These are phyloP conservation scores for Enteromius anoplus DNA, from an alignment of 2,797 vertebrate species.

Conservation along the genomic window DNA sequence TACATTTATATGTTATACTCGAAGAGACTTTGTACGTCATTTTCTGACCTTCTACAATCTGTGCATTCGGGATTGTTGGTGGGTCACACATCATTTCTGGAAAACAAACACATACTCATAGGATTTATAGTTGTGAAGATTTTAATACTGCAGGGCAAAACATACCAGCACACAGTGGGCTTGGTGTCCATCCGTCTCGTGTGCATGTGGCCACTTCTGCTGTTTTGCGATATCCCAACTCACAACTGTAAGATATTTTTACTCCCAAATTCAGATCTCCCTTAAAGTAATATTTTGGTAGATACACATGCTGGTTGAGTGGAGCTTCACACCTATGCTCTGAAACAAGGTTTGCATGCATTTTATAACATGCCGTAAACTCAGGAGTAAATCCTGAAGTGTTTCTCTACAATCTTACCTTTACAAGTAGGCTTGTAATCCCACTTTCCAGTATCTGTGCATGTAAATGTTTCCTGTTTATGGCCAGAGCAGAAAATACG, in stretches of 20 bases:
- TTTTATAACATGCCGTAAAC: background rate
- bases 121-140: background rate
- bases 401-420: conserved; percentile 63
- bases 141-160: background rate
- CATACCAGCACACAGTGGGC: conserved; percentile 52
- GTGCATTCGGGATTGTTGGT: conserved; percentile 34
- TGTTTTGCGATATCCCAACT: accelerated
- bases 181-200: conserved; percentile 64
- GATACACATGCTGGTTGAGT: accelerated
- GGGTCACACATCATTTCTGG: conserved; percentile 15
- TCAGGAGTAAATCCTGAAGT: conserved; percentile 23
- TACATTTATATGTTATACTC: background rate
- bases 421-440: conserved; percentile 42
- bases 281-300: background rate
- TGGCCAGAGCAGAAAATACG: conserved; percentile 29
- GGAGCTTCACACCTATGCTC: conserved; percentile 58
- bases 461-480: accelerated
- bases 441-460: conserved; percentile 58
- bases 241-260: accelerated
- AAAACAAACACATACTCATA: background rate
- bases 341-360: conserved; percentile 52
- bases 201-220: conserved; percentile 2
- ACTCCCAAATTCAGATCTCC: background rate
- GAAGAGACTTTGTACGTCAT: background rate
- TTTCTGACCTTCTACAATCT: background rate